Percentiles rank a stretch among this genome's conserved stretches.
Conservation (phyloP, 2,888 invertebrate species). For the Drosophila heteroneura region DNA sequence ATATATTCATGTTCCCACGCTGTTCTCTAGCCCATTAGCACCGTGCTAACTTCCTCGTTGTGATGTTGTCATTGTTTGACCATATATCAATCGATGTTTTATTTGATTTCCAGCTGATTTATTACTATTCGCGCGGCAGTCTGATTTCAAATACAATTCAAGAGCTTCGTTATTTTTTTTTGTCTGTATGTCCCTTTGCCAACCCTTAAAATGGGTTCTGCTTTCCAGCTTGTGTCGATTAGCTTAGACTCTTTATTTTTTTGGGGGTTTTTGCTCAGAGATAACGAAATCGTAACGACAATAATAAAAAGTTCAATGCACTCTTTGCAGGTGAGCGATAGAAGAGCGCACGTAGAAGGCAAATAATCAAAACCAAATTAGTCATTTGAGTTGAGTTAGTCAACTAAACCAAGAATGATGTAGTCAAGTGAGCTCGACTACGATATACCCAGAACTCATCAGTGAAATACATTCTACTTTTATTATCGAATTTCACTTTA, state of each 20-base stretch:
- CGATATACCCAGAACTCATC: background rate
- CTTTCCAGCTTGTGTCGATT: slow-evolving; percentile 2
- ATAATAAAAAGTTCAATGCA: slow-evolving; percentile 44
- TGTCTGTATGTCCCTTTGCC: slow-evolving; percentile 1
- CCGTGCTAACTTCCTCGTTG: slow-evolving; percentile 8
- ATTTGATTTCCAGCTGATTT: slow-evolving; percentile 39
- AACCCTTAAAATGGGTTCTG: slow-evolving; percentile 23
- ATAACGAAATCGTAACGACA: slow-evolving; percentile 30
- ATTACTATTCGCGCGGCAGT: slow-evolving; percentile 18
- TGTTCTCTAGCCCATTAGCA: slow-evolving; percentile 9
- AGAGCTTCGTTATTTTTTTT: background rate
- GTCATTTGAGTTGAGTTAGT: slow-evolving; percentile 55
- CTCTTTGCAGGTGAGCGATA: slow-evolving; percentile 15
- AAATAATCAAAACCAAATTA: slow-evolving; percentile 73
- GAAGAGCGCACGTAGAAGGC: slow-evolving; percentile 23
- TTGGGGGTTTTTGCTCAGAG: slow-evolving; percentile 4
- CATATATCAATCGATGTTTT: slow-evolving; percentile 21
- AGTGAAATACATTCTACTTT: background rate
- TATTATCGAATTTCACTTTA: background rate
- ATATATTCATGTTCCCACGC: slow-evolving; percentile 24
- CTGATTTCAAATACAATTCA: background rate
- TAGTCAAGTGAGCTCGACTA: background rate
- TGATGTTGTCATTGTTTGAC: background rate
- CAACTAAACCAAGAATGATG: slow-evolving; percentile 6
- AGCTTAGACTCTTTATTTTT: background rate